A percentile compares a stretch with the other conserved stretches of the same genome.
Conservation (phyloP, 2,888 invertebrate species). For the Dryobota labecula region DNA sequence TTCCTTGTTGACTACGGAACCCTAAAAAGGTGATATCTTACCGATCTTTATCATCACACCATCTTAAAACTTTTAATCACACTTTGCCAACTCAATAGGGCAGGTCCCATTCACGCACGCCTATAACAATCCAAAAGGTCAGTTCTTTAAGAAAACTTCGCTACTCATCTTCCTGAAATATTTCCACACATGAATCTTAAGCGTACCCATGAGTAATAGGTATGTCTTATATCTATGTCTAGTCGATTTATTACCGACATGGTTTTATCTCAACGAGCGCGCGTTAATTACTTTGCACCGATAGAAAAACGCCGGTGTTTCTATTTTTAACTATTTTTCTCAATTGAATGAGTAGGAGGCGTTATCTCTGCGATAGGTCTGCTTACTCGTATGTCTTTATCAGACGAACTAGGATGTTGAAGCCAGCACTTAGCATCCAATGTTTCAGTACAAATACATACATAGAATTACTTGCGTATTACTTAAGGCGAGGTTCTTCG, state of each 20-base stretch:
- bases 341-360: slow-evolving; percentile 33
- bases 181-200: neutral
- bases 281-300: slow-evolving; percentile 48
- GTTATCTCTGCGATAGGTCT: slow-evolving; percentile 9
- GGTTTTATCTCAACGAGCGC: slow-evolving; percentile 37
- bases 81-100: neutral
- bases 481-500: too few species aligned
- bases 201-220: neutral
- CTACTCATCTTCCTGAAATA: neutral
- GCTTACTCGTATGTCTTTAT: slow-evolving; percentile 13
- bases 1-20: too few species aligned
- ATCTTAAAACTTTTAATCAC: neutral
- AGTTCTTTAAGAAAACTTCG: neutral
- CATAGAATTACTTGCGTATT: too few species aligned
- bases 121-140: neutral
- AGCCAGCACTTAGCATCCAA: neutral
- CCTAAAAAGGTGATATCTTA: neutral
- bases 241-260: slow-evolving; percentile 20
- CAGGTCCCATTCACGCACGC: neutral
- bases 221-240: neutral
- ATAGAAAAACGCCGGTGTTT: slow-evolving; percentile 32
- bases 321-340: slow-evolving; percentile 48
- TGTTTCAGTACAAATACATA: neutral
- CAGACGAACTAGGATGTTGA: neutral
- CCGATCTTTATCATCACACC: neutral